Evolutionary conservation across 2,113 vertebrate species (phyloP).

Genomic region (Hydrochoerus hydrochaeris): DNA sequence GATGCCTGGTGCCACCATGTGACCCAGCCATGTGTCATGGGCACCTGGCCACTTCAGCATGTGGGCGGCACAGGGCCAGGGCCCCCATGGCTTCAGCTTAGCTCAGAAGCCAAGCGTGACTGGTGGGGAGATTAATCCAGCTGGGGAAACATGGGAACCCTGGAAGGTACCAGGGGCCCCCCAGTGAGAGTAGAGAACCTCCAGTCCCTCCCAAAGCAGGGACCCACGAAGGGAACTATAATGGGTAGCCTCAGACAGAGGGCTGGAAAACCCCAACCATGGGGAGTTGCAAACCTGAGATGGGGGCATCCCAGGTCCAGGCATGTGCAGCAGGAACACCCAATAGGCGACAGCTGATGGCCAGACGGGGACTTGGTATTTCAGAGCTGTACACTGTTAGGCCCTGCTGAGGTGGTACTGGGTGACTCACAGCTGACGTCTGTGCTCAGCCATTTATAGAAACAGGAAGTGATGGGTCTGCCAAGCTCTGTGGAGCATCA

Average conservation of each 20-base stretch:
- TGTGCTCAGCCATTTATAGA: constrained; percentile 43
- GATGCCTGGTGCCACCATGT: not conserved
- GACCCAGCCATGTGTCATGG: not conserved
- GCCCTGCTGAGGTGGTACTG: not conserved
- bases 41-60: not conserved
- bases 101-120: not conserved
- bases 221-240: not conserved
- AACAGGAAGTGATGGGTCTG: not conserved
- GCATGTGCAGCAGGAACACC: not conserved
- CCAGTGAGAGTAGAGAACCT: not conserved
- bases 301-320: not conserved
- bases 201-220: not conserved
- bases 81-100: not conserved
- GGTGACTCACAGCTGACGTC: constrained; percentile 60
- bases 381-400: not conserved
- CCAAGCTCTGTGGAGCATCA: not conserved
- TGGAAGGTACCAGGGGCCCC: not conserved
- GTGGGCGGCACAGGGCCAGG: not conserved
- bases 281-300: not conserved
- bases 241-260: not conserved
- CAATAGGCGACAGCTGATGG: not conserved
- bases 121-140: not conserved
- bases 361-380: constrained; percentile 1
- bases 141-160: not conserved
- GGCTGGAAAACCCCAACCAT: not conserved